Evolutionary conservation across 2,113 vertebrate genomes (phyloP).

Genomic region (Perca flavescens): DNA sequence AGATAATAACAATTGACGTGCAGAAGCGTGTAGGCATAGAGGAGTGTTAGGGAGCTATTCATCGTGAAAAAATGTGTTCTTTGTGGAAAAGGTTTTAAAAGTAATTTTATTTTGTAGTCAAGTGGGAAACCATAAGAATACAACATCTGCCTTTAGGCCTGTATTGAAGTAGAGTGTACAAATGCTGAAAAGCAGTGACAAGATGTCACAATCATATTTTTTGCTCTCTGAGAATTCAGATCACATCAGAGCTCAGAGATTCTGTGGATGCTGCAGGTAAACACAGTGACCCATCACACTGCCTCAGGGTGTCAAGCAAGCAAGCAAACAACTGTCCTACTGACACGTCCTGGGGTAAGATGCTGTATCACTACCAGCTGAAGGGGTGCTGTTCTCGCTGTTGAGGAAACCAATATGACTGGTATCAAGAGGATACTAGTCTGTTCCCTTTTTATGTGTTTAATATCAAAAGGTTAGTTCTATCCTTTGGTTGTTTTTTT

Average conservation of each 20-base stretch:
- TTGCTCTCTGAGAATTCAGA: not conserved
- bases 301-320: not conserved
- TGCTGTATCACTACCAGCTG: constrained; percentile 1
- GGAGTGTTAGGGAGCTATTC: not conserved
- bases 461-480: not conserved
- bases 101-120: not conserved
- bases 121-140: not conserved
- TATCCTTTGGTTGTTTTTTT: too few relatives aligned
- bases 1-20: constrained; percentile 52
- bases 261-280: constrained; percentile 1
- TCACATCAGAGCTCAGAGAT: not conserved
- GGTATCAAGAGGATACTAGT: not conserved
- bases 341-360: constrained; percentile 10
- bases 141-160: not conserved
- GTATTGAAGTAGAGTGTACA: not conserved
- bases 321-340: not conserved
- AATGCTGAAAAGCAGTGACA: constrained; percentile 14
- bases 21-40: constrained; percentile 9
- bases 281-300: constrained; percentile 2
- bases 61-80: not conserved
- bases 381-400: not conserved
- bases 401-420: not conserved
- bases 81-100: constrained; percentile 27
- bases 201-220: constrained; percentile 14
- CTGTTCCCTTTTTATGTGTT: not conserved